Conservation (phyloP, 2,113 vertebrate species). For the Microcebus lehilahytsara region DNA sequence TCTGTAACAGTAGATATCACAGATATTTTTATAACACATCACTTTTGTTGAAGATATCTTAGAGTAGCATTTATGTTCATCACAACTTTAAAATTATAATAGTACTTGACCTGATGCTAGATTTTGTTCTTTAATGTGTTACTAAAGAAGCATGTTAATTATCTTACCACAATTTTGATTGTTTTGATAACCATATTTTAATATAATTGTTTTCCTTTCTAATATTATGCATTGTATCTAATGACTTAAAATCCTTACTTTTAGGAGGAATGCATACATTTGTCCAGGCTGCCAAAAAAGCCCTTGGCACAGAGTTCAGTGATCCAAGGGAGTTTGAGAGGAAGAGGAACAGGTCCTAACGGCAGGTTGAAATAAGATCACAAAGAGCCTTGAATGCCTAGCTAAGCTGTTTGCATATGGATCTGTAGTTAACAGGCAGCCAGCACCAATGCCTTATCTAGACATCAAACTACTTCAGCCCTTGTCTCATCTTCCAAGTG, state of each 20-base stretch:
- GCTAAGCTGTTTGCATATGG: background rate
- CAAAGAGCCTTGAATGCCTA: background rate
- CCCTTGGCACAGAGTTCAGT: background rate
- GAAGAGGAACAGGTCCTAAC: background rate
- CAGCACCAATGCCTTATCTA: background rate
- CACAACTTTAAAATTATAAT: background rate
- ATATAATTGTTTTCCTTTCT: background rate
- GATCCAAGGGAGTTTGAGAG: background rate
- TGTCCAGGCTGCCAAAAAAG: background rate
- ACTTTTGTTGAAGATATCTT: background rate
- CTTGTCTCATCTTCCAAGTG: background rate
- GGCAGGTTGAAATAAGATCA: background rate
- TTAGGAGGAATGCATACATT: background rate
- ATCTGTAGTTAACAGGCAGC: background rate
- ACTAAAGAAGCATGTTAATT: background rate
- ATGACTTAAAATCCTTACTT: background rate
- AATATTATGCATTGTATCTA: background rate
- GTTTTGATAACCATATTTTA: background rate
- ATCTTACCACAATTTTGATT: background rate
- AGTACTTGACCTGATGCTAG: background rate
- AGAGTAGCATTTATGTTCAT: background rate
- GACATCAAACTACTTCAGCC: background rate
- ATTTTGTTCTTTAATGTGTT: background rate
- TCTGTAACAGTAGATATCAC: background rate
- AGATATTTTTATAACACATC: background rate